Percentiles rank a stretch among this genome's conserved stretches.
phyloP scores from a whole-genome alignment of 2,113 vertebrate genomes.

The Aegotheles bennettii region DNA sequence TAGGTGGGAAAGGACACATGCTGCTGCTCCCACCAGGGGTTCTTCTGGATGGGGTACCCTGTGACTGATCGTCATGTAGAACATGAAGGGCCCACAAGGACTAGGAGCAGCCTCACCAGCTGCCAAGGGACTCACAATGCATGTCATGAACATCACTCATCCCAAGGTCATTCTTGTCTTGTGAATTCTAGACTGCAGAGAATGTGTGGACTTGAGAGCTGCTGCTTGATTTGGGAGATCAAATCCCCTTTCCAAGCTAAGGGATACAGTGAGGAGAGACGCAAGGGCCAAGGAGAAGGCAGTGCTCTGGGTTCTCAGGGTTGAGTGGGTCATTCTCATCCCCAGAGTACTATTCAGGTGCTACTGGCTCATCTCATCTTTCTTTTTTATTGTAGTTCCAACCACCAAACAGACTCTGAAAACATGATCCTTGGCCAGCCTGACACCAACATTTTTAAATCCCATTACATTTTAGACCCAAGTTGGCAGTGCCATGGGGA shows the following conservation, averaged over 20 bases:
- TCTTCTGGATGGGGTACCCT: not conserved
- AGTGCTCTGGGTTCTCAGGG: not conserved
- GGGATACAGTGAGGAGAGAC: too few species aligned
- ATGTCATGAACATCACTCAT: not conserved
- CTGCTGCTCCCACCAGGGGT: not conserved
- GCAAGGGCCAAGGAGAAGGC: not conserved
- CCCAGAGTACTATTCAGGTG: not conserved
- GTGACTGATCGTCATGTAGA: not conserved
- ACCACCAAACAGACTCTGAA: not conserved
- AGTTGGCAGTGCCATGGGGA: not conserved
- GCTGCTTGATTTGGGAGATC: not conserved
- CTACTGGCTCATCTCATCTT: not conserved
- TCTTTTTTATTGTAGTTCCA: not conserved
- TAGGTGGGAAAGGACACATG: accelerated
- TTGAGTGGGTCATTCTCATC: not conserved
- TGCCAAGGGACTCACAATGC: accelerated
- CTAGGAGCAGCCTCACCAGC: not conserved
- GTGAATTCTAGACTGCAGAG: not conserved
- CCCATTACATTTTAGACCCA: not conserved
- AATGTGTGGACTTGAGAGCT: not conserved
- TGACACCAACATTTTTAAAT: not conserved
- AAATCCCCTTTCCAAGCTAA: not conserved
- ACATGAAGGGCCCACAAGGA: not conserved
- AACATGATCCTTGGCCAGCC: not conserved
- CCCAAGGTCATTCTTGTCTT: not conserved